Conservation (phyloP, 35 echinoderm and acorn worm species). For the Apostichopus californicus region DNA sequence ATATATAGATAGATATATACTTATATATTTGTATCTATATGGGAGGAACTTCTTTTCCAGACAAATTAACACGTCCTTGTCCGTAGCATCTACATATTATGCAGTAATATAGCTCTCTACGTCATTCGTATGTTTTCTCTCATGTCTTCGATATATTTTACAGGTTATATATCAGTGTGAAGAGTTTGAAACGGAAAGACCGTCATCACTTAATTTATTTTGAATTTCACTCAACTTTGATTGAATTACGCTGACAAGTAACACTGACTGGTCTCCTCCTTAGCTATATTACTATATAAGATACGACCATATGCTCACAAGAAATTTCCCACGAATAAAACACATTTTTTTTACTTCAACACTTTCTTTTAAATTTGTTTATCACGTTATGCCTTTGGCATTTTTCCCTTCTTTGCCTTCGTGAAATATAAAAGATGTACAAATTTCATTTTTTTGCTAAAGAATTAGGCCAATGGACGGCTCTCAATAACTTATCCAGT, state of each 20-base stretch:
- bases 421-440: neutral
- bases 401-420: neutral
- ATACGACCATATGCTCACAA: neutral
- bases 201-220: neutral
- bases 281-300: neutral
- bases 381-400: constrained; percentile 31
- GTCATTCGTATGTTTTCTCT: too few species aligned
- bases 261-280: neutral
- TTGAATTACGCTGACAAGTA: constrained; percentile 31
- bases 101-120: too few species aligned
- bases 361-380: constrained; percentile 31
- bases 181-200: neutral
- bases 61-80: neutral
- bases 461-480: constrained; percentile 49
- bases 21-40: neutral
- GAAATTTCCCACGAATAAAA: constrained; percentile 21
- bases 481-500: constrained; percentile 25
- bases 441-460: neutral
- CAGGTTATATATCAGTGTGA: too few species aligned
- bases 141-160: too few species aligned
- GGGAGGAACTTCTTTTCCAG: neutral
- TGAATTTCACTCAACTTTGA: constrained; percentile 17
- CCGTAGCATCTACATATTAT: too few species aligned
- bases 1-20: neutral
- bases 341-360: neutral